Evolutionary conservation across 2,797 vertebrate species (phyloP).

Genomic region (Peromyscus attwateri): DNA sequence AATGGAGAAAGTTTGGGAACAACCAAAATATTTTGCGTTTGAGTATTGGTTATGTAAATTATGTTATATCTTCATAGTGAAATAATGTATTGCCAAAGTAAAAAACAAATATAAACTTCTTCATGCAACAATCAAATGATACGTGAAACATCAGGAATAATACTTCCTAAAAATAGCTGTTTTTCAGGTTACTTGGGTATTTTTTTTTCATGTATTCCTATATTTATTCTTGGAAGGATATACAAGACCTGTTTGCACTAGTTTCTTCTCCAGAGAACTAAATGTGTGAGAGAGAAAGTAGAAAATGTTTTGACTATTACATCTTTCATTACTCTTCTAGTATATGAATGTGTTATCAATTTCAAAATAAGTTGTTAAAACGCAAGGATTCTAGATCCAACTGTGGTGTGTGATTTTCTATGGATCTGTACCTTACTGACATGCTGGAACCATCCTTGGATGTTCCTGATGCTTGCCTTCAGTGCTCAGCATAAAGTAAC

Average conservation of each 20-base stretch:
- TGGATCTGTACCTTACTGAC: background rate
- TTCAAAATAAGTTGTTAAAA: slow-evolving; percentile 2
- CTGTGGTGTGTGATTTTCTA: background rate
- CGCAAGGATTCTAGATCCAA: background rate
- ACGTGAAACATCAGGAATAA: background rate
- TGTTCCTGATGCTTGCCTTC: background rate
- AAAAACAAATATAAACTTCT: slow-evolving; percentile 37
- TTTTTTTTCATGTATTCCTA: background rate
- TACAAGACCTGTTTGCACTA: background rate
- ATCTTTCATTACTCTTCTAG: background rate
- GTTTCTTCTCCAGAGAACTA: background rate
- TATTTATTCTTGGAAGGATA: background rate
- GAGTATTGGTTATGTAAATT: background rate
- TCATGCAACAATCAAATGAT: background rate
- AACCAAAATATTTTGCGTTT: background rate
- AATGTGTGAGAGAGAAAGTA: background rate
- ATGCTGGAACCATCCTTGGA: background rate
- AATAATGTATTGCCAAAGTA: background rate
- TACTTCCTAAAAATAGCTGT: background rate
- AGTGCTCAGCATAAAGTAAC: background rate
- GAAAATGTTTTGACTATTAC: background rate
- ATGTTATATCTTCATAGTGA: background rate
- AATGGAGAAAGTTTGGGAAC: background rate
- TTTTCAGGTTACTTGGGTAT: background rate
- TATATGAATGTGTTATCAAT: background rate